Evolutionary conservation across 92 coral and sea anemone species (phyloP).

Genomic region (Montipora capitata): DNA sequence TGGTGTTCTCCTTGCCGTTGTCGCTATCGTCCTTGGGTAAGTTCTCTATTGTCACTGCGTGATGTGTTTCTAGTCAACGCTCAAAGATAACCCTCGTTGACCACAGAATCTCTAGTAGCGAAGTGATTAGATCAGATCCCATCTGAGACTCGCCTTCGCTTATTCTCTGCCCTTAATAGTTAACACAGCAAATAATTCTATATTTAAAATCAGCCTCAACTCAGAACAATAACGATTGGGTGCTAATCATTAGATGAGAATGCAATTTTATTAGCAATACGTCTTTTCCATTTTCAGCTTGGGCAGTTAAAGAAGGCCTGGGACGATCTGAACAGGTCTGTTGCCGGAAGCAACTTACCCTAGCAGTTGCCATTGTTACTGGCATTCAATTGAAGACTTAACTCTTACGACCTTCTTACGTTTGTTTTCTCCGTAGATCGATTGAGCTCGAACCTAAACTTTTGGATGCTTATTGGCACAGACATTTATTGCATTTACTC

Average conservation of each 20-base stretch:
- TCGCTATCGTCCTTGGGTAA: no score
- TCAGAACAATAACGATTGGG: background rate
- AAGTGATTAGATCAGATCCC: no score
- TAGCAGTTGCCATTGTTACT: background rate
- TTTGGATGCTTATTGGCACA: conserved; percentile 96
- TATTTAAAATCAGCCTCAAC: no score
- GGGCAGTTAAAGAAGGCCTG: conserved; percentile 91
- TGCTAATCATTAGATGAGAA: background rate
- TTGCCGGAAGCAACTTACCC: background rate
- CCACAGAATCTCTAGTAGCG: no score
- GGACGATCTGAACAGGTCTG: conserved; percentile 94
- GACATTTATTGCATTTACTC: conserved; percentile 91
- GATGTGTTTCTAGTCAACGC: no score
- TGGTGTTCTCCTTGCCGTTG: no score
- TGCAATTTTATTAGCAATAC: background rate
- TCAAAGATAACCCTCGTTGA: no score
- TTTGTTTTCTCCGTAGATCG: conserved; percentile 63
- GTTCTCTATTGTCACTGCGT: no score
- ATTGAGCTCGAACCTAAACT: conserved; percentile 93
- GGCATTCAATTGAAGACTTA: background rate
- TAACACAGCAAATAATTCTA: no score
- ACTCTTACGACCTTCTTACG: background rate
- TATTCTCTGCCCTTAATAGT: no score
- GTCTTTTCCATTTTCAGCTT: conserved; percentile 63
- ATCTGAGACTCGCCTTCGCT: no score